Base-by-base conservation (phyloP, 2,888 invertebrate genomes). In the Hyppa rectilinea region DNA sequence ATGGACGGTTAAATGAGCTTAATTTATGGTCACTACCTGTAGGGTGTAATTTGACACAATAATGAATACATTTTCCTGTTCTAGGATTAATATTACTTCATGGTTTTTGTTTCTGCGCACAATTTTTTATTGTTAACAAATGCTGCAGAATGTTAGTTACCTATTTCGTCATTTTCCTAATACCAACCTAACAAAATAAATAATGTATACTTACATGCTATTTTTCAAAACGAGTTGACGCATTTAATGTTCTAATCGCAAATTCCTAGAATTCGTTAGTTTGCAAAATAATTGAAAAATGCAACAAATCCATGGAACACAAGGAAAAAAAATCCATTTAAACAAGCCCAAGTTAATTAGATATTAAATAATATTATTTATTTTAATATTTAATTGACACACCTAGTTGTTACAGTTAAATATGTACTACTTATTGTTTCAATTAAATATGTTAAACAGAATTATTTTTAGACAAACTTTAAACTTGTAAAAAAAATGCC, bases 311-410 rank as follows among this genome's bases (percentile, higher is more conserved):
- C n/a, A n/a, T n/a, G n/a, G n/a, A n/a, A n/a, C n/a, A 81, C 59
- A 55, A 78, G 77, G 81, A 81, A 78, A 78, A n/a, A 53, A 34
- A 52, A 69, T 55, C 55, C 10, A 55, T 65, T 50, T 58, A 76
- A 65, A 63, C 45, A 38, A 52, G 12, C n/a, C 59, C 45, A 38
- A 52, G 12, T 17, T 9, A 26, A 40, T 29, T n/a, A n/a, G 17
- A 26, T 40, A 14, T 26, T 34, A 31, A 40, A 9, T 40, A 55
- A 40, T 77, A 75, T 55, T 52, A 45, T 43, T 66, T 58, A 61
- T 63, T 59, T 40, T 26, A 73, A 45, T 62, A 53, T 55, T 55
- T 77, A 62, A 79, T 66, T 43, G 17, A 49, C 14, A 43, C 63
- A 61, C 38, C 7, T 52, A 56, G 47, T 29, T 0, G 26, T 53